Evolutionary conservation across 2,797 vertebrate species (phyloP).

Genomic region (Lepus oiostolus): DNA sequence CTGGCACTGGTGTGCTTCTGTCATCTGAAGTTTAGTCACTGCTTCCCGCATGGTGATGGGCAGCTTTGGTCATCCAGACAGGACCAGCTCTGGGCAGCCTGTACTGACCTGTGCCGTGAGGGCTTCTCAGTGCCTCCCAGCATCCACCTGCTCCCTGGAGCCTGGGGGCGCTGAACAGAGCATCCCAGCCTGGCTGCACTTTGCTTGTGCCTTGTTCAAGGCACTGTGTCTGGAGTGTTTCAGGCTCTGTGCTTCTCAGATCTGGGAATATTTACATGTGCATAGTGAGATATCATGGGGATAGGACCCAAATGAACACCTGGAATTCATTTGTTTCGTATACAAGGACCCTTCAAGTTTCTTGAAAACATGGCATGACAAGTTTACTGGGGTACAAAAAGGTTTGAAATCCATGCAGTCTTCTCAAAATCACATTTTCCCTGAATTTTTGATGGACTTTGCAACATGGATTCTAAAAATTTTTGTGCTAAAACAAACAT

Average conservation of each 20-base stretch:
- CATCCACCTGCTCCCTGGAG: fast-evolving
- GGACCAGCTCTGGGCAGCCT: neutral
- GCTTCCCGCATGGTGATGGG: neutral
- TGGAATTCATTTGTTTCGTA: neutral
- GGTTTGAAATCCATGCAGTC: too few relatives aligned
- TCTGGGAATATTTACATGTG: neutral
- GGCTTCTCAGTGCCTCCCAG: neutral
- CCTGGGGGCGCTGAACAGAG: fast-evolving
- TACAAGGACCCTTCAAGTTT: too few relatives aligned
- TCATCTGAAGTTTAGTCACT: neutral
- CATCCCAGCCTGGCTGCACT: neutral
- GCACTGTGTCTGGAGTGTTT: neutral
- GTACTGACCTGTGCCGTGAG: neutral
- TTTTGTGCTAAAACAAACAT: too few relatives aligned
- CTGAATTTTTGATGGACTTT: too few relatives aligned
- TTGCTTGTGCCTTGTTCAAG: neutral
- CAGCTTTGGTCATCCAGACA: neutral
- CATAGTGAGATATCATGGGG: neutral
- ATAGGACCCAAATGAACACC: neutral
- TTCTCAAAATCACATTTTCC: too few relatives aligned
- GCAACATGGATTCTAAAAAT: too few relatives aligned
- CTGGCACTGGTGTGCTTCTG: neutral
- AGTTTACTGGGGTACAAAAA: too few relatives aligned
- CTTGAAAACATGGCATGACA: too few relatives aligned
- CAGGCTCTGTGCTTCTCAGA: neutral